These are phyloP conservation scores for Pseudonaja textilis DNA, from an alignment of 2,113 vertebrate species.

Conservation along the genomic window DNA sequence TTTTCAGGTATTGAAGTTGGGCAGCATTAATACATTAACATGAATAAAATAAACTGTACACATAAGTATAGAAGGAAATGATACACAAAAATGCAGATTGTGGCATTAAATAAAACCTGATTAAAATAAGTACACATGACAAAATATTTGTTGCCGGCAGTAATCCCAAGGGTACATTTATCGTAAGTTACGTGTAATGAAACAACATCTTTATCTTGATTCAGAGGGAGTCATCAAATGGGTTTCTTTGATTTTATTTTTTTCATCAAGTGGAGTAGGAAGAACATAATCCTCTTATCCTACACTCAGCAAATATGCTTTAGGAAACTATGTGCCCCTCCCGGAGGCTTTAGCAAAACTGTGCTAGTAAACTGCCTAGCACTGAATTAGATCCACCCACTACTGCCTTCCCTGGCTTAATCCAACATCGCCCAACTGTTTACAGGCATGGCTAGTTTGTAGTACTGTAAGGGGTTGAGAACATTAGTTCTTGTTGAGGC, in stretches of 20 bases:
- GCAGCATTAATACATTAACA: neutral
- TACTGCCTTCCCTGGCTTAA: neutral
- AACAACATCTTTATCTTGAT: neutral
- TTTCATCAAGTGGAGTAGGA: neutral
- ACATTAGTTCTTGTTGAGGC: neutral
- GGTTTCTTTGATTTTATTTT: neutral
- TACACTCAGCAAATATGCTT: neutral
- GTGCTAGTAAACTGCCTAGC: neutral
- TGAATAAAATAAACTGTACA: neutral
- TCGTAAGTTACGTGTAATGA: neutral
- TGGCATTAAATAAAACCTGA: neutral
- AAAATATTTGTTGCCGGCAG: neutral
- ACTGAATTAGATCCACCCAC: neutral
- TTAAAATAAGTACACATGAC: neutral
- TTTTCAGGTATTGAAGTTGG: neutral
- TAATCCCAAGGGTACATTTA: neutral
- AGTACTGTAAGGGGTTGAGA: neutral
- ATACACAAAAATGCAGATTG: neutral
- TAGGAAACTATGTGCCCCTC: neutral
- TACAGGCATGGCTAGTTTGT: neutral
- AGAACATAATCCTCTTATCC: neutral
- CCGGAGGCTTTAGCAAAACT: neutral
- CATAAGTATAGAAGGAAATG: neutral
- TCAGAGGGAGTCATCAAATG: neutral
- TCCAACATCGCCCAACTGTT: neutral